Evolutionary conservation across 2,888 invertebrate genomes (phyloP).

Genomic region (Hydropsyche betteni): DNA sequence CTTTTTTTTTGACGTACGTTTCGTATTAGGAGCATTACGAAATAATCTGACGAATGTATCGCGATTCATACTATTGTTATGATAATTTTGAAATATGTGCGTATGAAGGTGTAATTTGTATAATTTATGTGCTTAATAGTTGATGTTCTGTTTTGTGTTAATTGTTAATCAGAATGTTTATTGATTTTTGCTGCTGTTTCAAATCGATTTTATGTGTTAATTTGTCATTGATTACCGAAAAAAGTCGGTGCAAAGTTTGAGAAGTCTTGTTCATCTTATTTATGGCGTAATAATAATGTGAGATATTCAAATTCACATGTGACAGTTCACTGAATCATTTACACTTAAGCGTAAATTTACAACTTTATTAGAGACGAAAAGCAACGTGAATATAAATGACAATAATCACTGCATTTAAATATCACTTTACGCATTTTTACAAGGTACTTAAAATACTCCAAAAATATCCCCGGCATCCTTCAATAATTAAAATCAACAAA

Average conservation of each 20-base stretch:
- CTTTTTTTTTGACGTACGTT: conserved; percentile 1
- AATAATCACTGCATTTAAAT: conserved; percentile 29
- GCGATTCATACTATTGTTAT: background rate
- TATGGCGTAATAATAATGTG: conserved; percentile 15
- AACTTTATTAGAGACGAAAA: conserved; percentile 24
- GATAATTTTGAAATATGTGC: too few species aligned
- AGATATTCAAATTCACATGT: conserved; percentile 27
- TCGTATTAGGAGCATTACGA: background rate
- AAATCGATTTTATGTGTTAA: background rate
- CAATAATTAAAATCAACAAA: background rate
- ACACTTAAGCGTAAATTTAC: conserved; percentile 29
- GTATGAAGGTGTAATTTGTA: too few species aligned
- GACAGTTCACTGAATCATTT: conserved; percentile 33
- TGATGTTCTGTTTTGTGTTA: too few species aligned
- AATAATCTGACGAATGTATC: background rate
- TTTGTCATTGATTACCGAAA: background rate
- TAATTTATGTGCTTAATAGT: too few species aligned
- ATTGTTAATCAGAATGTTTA: too few species aligned
- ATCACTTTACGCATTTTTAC: background rate
- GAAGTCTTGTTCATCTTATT: background rate
- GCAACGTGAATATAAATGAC: conserved; percentile 17
- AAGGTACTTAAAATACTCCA: background rate
- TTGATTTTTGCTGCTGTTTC: too few species aligned
- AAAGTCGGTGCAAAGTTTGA: background rate
- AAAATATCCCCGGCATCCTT: background rate